Conservation (phyloP, 2,113 vertebrate species). For the Rostratula benghalensis region DNA sequence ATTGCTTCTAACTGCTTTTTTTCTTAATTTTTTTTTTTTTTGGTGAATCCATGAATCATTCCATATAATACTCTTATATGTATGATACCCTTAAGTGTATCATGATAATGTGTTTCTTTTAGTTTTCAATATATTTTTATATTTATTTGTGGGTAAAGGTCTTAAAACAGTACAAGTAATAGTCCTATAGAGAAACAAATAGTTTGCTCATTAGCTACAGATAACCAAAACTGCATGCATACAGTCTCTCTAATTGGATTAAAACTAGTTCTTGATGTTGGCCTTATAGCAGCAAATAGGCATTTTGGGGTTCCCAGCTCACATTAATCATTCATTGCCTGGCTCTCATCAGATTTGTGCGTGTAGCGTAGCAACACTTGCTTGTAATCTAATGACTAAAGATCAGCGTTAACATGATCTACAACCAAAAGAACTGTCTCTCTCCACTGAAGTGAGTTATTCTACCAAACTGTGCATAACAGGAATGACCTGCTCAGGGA, state of each 20-base stretch:
- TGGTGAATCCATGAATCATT: background rate
- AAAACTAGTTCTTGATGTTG: background rate
- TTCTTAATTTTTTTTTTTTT: background rate
- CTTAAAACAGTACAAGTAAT: background rate
- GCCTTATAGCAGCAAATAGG: background rate
- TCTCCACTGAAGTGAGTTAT: background rate
- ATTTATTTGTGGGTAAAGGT: background rate
- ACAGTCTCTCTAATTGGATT: background rate
- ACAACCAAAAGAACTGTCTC: background rate
- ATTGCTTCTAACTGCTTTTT: background rate
- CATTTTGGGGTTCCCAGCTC: background rate
- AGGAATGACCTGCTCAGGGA: background rate
- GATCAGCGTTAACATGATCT: background rate
- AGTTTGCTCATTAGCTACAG: background rate
- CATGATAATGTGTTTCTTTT: background rate
- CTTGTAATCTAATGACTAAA: background rate
- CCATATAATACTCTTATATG: background rate
- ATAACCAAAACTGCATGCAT: background rate
- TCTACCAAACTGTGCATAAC: background rate
- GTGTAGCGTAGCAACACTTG: background rate
- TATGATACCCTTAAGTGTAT: background rate
- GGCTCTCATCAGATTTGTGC: background rate
- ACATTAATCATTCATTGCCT: background rate
- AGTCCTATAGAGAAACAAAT: background rate
- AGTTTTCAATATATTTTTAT: background rate